Base-by-base conservation (phyloP, 2,888 invertebrate genomes). In the Drosophila ustulata region DNA sequence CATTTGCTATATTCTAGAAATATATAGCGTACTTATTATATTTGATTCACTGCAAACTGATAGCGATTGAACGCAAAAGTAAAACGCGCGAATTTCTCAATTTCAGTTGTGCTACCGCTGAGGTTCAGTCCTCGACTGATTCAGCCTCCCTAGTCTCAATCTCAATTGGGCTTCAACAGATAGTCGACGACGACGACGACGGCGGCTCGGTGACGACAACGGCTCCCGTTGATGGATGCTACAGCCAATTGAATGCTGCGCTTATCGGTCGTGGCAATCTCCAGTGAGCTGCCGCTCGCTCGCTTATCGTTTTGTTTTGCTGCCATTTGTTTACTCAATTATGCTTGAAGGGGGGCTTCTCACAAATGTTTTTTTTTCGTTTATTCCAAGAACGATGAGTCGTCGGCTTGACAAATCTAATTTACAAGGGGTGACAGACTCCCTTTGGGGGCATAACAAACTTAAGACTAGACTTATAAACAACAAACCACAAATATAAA, bases 81-180 rank as follows among this genome's bases (percentile, higher is more conserved):
- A 45, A 62, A 51, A 34, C 46, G 32, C 49, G 34, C 34, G 53
- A 53, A 57, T 74, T 78, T 57, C 75, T 55, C 8, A 32, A 63
- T 50, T 67, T 51, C 6, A 52, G 68, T 70, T 74, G 61, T 66
- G 61, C 25, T 64, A 41, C 57, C 73, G 67, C 57, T 63, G 75
- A 74, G 61, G 68, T 82, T 79, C 67, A 75, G 80, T 78, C 77
- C 85, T 88, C 88, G 75, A 91, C 87, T 74, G 80, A 80, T 59
- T 63, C 78, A 75, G 75, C 69, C 47, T 69, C 41, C 80, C 78
- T 87, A 89, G 41, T 30, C 56, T 41, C 18, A 47, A 50, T 57
- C 63, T 89, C 87, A 86, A 83, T 87, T 68, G 51, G 51, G 52
- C 57, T 43, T 51, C 70, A 13, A 32, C 72, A 39, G 50, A 62